A percentile compares a stretch with the other conserved stretches of the same genome.
Evolutionary conservation across 2,797 vertebrate genomes (phyloP).

Genomic region (Notoglanidium macrostoma): DNA sequence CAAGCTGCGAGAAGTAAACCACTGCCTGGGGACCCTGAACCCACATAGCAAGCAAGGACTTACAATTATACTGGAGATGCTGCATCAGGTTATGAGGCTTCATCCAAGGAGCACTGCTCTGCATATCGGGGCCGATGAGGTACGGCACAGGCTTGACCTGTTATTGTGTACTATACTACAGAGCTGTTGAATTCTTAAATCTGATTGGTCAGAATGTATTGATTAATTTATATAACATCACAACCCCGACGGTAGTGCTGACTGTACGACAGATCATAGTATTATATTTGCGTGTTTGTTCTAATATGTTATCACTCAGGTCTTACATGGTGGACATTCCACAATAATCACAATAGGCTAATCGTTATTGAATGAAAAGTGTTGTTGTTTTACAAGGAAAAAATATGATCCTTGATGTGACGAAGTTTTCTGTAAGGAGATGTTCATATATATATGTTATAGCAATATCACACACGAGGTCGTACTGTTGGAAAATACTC

Average conservation of each 20-base stretch:
- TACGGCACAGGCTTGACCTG: conserved; percentile 31
- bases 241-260: background rate
- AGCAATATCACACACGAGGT: too few species aligned
- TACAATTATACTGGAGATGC: conserved; percentile 82
- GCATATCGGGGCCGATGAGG: conserved; percentile 81
- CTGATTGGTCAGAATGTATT: background rate
- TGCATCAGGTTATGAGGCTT: conserved; percentile 85
- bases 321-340: background rate
- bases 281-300: background rate
- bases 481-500: background rate
- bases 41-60: conserved; percentile 81
- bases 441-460: background rate
- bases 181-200: background rate
- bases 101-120: conserved; percentile 76
- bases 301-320: background rate
- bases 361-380: background rate
- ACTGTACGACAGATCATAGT: background rate
- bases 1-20: conserved; percentile 81
- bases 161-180: background rate
- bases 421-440: background rate
- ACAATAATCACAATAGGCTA: background rate
- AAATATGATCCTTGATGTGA: background rate
- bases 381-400: background rate
- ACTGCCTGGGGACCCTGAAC: conserved; percentile 88
- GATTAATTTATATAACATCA: background rate